phyloP scores from a whole-genome alignment of 2,888 invertebrate genomes.

The Coleophora flavipennella region DNA sequence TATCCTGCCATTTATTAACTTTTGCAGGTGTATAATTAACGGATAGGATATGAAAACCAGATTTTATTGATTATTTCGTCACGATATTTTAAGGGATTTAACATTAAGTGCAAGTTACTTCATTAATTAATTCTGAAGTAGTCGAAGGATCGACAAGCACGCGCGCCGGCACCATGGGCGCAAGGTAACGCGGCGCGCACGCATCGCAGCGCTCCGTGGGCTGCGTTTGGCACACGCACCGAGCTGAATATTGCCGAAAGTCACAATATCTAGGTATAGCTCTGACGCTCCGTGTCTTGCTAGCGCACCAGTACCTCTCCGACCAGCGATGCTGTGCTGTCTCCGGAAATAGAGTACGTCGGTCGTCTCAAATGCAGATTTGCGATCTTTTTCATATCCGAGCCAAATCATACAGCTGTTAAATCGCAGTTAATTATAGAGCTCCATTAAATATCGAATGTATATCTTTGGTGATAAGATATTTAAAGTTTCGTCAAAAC shows the following conservation, averaged over 20 bases:
- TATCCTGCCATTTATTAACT: no score
- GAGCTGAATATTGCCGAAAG: constrained; percentile 50
- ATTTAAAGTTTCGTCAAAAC: constrained; percentile 2
- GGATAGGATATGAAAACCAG: no score
- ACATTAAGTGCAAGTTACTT: no score
- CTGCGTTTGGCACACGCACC: constrained; percentile 48
- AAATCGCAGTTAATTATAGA: constrained; percentile 53
- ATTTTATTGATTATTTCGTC: no score
- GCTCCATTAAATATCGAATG: constrained; percentile 25
- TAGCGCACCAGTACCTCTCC: constrained; percentile 67
- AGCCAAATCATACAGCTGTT: constrained; percentile 40
- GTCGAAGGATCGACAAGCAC: no score
- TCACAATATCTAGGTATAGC: constrained; percentile 18
- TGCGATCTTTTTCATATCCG: constrained; percentile 36
- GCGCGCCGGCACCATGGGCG: constrained; percentile 3
- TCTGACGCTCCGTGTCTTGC: constrained; percentile 41
- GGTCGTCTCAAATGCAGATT: constrained; percentile 42
- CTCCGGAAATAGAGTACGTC: constrained; percentile 73
- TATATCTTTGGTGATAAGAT: constrained; percentile 14
- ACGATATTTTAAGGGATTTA: no score
- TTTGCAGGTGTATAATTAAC: no score
- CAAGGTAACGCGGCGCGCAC: constrained; percentile 4
- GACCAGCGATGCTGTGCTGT: constrained; percentile 74
- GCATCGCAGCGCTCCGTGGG: constrained; percentile 22
- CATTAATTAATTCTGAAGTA: no score